Evolutionary conservation across 2,113 vertebrate genomes (phyloP).

Genomic region (Taurulus bubalis): DNA sequence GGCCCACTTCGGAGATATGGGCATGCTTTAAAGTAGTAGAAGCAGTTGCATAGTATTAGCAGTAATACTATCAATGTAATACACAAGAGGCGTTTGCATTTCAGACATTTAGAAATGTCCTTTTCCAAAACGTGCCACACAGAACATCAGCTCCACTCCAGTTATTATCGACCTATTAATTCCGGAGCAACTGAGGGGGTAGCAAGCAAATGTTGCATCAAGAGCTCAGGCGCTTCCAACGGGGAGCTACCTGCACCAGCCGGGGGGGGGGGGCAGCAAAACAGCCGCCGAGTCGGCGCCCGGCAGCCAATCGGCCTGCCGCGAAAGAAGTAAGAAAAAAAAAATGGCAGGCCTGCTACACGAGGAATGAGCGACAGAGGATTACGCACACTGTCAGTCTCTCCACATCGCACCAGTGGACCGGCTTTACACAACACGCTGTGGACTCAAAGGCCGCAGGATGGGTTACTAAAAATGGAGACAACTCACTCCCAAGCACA

Average conservation of each 20-base stretch:
- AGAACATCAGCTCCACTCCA: conserved; percentile 4
- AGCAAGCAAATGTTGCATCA: conserved; percentile 73
- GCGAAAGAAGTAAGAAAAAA: too few relatives aligned
- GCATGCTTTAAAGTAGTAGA: background rate
- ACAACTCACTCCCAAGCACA: conserved; percentile 27
- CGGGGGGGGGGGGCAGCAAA: conserved; percentile 42
- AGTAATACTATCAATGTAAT: background rate
- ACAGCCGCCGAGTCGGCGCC: conserved; percentile 60
- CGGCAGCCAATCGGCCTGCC: too few relatives aligned
- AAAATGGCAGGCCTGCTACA: conserved; percentile 72
- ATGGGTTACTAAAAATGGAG: conserved; percentile 57
- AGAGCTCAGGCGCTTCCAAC: conserved; percentile 55
- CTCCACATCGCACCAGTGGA: conserved; percentile 54
- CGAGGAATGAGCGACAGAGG: conserved; percentile 75
- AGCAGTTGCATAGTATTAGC: background rate
- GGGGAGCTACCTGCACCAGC: conserved; percentile 68
- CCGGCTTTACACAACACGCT: conserved; percentile 56
- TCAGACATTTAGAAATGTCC: background rate
- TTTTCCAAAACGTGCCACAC: background rate
- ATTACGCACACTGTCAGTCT: conserved; percentile 68
- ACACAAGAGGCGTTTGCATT: background rate
- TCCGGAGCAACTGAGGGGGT: conserved; percentile 10
- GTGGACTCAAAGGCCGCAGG: conserved; percentile 19
- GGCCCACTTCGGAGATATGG: background rate
- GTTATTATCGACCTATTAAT: conserved; percentile 9